phyloP scores from a whole-genome alignment of 2,113 vertebrate species.

The Toxotes chatareus region DNA sequence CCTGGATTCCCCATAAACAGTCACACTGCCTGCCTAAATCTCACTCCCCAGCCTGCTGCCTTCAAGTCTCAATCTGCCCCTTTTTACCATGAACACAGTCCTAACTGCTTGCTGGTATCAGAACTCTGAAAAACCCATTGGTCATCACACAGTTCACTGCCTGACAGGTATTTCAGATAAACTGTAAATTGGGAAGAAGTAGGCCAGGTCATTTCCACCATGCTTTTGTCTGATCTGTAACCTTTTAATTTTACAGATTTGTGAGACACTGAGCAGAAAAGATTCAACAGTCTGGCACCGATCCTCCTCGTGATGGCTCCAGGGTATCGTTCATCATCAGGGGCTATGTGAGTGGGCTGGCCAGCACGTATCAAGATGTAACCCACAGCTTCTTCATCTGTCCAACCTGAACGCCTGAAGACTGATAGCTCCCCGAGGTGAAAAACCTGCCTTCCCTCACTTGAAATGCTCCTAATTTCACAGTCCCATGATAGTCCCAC shows the following conservation, averaged over 20 bases:
- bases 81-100: no score
- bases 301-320: conserved; percentile 2
- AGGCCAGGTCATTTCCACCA: background rate
- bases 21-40: no score
- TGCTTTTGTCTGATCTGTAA: background rate
- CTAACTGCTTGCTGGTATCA: no score
- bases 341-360: conserved; percentile 4
- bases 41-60: no score
- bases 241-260: conserved; percentile 1
- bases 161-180: background rate
- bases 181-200: background rate
- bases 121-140: no score
- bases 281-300: background rate
- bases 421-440: background rate
- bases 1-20: no score
- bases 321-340: conserved; percentile 38
- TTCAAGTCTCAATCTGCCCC: no score
- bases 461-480: background rate
- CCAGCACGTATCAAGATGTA: conserved; percentile 9
- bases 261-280: conserved; percentile 46
- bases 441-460: conserved; percentile 23
- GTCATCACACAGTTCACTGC: background rate
- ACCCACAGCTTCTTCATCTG: conserved; percentile 3
- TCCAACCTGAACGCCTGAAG: conserved; percentile 1
- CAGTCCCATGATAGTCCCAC: background rate